phyloP scores from a whole-genome alignment of 1,140 invertebrate genomes.

The Drosophila neocordata region DNA sequence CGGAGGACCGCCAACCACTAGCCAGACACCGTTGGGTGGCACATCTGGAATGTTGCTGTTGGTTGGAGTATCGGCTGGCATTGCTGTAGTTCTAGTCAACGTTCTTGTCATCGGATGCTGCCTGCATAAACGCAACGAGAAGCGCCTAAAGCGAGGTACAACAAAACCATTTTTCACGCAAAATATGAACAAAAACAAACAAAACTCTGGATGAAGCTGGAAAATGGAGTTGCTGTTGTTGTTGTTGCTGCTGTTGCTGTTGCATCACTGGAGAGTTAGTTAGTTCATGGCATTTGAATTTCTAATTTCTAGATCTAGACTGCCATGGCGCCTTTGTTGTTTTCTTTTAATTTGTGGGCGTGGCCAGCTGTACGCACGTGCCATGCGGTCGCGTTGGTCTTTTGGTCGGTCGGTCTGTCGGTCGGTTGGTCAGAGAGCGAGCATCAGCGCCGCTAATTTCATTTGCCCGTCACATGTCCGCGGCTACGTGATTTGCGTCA shows the following conservation, averaged over 20 bases:
- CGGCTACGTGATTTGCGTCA: constrained; percentile 77
- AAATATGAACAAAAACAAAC: constrained; percentile 7
- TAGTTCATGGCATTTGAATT: constrained; percentile 46
- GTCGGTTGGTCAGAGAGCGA: constrained; percentile 24
- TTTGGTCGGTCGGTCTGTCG: background rate
- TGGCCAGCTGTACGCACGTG: constrained; percentile 37
- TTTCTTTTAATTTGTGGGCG: constrained; percentile 61
- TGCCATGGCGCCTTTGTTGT: constrained; percentile 33
- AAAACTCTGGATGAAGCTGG: too few relatives aligned
- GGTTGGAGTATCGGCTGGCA: constrained; percentile 88
- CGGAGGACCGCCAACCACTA: constrained; percentile 79
- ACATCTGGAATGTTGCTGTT: constrained; percentile 88
- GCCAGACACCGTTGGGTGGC: constrained; percentile 83
- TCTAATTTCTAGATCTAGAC: constrained; percentile 37
- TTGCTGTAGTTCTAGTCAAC: constrained; percentile 90
- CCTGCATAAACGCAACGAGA: constrained; percentile 89
- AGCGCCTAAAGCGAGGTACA: constrained; percentile 86
- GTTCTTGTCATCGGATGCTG: constrained; percentile 94
- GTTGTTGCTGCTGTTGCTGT: constrained; percentile 39
- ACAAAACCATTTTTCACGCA: constrained; percentile 1
- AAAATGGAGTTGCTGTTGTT: constrained; percentile 9
- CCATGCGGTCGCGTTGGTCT: constrained; percentile 12
- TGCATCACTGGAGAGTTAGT: constrained; percentile 6
- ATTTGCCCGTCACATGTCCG: constrained; percentile 67
- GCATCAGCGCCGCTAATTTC: constrained; percentile 63